Evolutionary conservation across 1,140 invertebrate genomes (phyloP).

Genomic region (Leptinotarsa undecemlineata): DNA sequence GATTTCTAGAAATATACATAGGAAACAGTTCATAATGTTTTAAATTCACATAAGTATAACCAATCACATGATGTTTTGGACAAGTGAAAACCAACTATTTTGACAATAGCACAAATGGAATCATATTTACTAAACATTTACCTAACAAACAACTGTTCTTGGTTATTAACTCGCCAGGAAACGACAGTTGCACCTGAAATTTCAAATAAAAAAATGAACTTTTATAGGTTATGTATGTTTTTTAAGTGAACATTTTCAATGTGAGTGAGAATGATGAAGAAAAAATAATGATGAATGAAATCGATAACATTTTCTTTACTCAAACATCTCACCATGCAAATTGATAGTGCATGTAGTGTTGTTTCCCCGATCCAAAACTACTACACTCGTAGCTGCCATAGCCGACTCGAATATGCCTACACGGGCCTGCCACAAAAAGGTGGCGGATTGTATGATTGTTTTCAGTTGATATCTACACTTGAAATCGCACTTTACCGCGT

Average conservation of each 20-base stretch:
- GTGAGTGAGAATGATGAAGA: background rate
- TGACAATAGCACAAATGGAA: too few species aligned
- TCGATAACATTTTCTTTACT: background rate
- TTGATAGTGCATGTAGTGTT: constrained; percentile 94
- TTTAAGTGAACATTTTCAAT: background rate
- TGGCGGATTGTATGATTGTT: constrained; percentile 42
- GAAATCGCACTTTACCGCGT: constrained; percentile 45
- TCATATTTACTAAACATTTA: constrained; percentile 56
- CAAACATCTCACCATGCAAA: constrained; percentile 78
- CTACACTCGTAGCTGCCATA: constrained; percentile 85
- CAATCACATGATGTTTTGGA: too few species aligned
- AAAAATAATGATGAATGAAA: background rate
- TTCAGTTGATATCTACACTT: constrained; percentile 42
- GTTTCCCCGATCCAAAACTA: constrained; percentile 90
- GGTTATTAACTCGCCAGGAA: constrained; percentile 92
- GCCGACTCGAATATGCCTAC: constrained; percentile 25
- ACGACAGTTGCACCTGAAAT: constrained; percentile 86
- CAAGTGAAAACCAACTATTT: constrained; percentile 24
- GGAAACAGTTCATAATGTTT: background rate
- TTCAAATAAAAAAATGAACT: constrained; percentile 40
- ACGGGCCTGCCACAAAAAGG: constrained; percentile 39
- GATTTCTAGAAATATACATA: too few species aligned
- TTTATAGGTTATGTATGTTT: constrained; percentile 52
- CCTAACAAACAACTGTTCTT: constrained; percentile 93
- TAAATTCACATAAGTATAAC: too few species aligned